Conservation (phyloP, 2,797 vertebrate genomes). For the Acanthurus lineatus region DNA sequence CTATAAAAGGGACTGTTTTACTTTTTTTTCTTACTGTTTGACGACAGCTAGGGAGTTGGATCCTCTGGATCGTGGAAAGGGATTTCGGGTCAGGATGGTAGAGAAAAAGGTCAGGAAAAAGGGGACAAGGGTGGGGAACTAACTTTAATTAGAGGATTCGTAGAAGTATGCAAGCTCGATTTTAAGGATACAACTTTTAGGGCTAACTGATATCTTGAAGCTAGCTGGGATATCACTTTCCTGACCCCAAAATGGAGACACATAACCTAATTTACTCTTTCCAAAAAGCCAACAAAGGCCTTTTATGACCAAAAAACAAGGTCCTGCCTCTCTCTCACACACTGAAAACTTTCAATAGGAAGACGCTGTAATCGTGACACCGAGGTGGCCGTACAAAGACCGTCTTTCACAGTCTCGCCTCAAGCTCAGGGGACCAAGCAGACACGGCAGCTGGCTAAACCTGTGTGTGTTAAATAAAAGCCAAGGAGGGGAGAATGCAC, state of each 20-base stretch:
- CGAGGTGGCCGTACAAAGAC: constrained; percentile 27
- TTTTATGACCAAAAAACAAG: constrained; percentile 40
- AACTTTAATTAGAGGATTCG: constrained; percentile 1
- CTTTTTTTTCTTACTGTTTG: constrained; percentile 29
- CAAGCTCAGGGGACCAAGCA: constrained; percentile 37
- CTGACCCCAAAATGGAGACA: constrained; percentile 13
- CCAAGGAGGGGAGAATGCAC: constrained; percentile 8
- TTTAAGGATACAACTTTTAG: constrained; percentile 26
- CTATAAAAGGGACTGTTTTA: constrained; percentile 82
- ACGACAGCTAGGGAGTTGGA: constrained; percentile 48
- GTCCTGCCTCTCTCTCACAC: constrained; percentile 25
- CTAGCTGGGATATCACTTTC: constrained; percentile 10
- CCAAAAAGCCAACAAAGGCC: constrained; percentile 38
- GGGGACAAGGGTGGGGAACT: constrained; percentile 31
- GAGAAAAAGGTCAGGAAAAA: constrained; percentile 43
- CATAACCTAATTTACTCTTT: constrained; percentile 2
- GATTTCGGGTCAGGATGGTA: constrained; percentile 52
- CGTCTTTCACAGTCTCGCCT: constrained; percentile 33
- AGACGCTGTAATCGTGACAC: constrained; percentile 29
- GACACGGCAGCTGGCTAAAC: constrained; percentile 40
- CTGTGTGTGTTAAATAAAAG: constrained; percentile 42
- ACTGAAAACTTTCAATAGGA: constrained; percentile 40
- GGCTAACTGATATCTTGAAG: constrained; percentile 14
- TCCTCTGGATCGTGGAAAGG: constrained; percentile 49
- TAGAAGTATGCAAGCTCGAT: constrained; percentile 9